phyloP scores from a whole-genome alignment of 2,113 vertebrate genomes.

The Upupa epops region DNA sequence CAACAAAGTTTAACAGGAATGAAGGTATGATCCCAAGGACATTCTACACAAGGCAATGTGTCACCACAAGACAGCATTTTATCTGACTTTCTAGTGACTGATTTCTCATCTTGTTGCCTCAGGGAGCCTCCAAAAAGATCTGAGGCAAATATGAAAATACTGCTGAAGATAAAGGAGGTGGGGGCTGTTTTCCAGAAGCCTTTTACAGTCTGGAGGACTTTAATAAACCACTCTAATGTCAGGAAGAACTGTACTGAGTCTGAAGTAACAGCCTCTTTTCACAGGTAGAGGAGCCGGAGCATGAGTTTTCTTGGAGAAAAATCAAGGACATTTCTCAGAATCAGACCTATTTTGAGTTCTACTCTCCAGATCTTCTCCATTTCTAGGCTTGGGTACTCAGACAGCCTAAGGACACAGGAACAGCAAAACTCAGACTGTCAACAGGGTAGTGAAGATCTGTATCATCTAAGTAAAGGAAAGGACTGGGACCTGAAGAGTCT shows the following conservation, averaged over 20 bases:
- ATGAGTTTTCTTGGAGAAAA: not conserved
- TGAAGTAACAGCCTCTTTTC: not conserved
- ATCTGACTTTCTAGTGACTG: not conserved
- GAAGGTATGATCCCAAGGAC: not conserved
- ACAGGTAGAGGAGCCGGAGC: not conserved
- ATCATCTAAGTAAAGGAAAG: not conserved
- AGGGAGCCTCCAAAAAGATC: not conserved
- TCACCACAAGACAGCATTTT: not conserved
- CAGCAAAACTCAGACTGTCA: not conserved
- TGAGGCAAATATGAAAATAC: not conserved
- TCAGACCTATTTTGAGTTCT: not conserved
- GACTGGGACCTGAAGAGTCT: not conserved
- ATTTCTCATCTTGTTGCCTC: not conserved
- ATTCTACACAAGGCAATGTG: not conserved
- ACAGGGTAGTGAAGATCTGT: not conserved
- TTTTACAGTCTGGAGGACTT: not conserved
- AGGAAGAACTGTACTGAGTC: not conserved
- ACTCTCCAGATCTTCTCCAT: not conserved
- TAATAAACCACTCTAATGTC: not conserved
- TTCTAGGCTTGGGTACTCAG: not conserved
- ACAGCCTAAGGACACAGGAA: not conserved
- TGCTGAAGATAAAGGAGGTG: not conserved
- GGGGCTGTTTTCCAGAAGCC: not conserved
- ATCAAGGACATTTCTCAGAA: not conserved
- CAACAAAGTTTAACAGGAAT: not conserved